A percentile compares a stretch with the other conserved stretches of the same genome.
phyloP scores from a whole-genome alignment of 2,113 vertebrate species.

The Pteropus alecto region DNA sequence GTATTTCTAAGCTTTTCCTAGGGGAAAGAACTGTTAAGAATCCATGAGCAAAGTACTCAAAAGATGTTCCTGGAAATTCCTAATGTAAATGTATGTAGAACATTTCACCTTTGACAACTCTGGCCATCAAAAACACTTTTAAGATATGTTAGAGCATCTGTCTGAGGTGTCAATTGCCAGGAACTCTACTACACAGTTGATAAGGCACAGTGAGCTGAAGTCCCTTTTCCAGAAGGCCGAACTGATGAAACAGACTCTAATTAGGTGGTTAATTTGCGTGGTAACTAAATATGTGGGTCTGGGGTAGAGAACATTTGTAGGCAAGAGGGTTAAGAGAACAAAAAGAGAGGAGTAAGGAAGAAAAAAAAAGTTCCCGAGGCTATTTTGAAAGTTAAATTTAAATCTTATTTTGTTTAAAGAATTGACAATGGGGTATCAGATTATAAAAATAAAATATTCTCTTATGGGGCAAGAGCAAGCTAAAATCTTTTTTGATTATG shows the following conservation, averaged over 20 bases:
- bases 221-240: neutral
- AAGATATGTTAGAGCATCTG: neutral
- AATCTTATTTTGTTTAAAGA: constrained; percentile 32
- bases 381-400: neutral
- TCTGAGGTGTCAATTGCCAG: neutral
- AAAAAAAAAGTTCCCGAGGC: neutral
- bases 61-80: constrained; percentile 28
- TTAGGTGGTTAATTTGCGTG: neutral
- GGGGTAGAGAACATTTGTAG: neutral
- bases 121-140: constrained; percentile 12
- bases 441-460: neutral
- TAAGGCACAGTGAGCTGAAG: neutral
- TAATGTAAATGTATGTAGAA: constrained; percentile 16
- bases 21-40: neutral
- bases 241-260: neutral
- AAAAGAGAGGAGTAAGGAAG: neutral
- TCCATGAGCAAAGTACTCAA: neutral
- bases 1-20: constrained; percentile 31
- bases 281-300: neutral
- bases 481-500: constrained; percentile 6
- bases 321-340: neutral
- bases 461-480: neutral
- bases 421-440: neutral
- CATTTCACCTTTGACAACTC: neutral
- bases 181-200: neutral